Conservation (phyloP, 2,888 invertebrate species). For the Pseudolycoriella hygida region DNA sequence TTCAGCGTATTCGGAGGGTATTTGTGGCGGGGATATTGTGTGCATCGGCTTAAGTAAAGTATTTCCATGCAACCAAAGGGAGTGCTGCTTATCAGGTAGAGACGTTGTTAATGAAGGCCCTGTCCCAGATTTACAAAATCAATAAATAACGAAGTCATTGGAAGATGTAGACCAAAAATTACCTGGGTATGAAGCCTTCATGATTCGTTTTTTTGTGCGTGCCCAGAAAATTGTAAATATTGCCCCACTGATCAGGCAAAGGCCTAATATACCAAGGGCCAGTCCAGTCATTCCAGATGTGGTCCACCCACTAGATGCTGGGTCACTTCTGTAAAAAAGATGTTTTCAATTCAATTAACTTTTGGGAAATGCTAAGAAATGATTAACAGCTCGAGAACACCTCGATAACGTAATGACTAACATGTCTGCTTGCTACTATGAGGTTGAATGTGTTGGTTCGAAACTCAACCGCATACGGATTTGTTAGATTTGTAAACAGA, state of each 20-base stretch:
- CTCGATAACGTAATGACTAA: too few relatives aligned
- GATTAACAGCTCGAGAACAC: too few relatives aligned
- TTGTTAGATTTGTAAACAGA: too few relatives aligned
- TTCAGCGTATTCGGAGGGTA: constrained; percentile 16
- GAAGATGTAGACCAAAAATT: not conserved
- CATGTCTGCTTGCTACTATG: too few relatives aligned
- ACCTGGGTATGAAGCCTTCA: constrained; percentile 17
- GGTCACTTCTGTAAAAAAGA: constrained; percentile 14
- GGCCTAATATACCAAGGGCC: constrained; percentile 14
- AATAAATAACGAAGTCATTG: not conserved
- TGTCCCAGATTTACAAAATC: not conserved
- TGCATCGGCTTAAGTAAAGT: constrained; percentile 16
- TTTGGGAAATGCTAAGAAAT: too few relatives aligned
- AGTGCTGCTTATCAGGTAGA: constrained; percentile 17
- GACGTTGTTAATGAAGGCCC: constrained; percentile 13
- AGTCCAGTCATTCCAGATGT: constrained; percentile 17
- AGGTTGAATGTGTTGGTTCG: too few relatives aligned
- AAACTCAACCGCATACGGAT: too few relatives aligned
- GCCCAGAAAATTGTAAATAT: constrained; percentile 17
- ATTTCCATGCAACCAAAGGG: constrained; percentile 16
- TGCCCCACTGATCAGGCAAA: constrained; percentile 16
- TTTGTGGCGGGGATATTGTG: constrained; percentile 13
- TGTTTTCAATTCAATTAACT: too few relatives aligned
- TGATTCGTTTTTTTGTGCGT: constrained; percentile 15
- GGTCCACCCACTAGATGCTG: constrained; percentile 15